A percentile compares a stretch with the other conserved stretches of the same genome.
Evolutionary conservation across 2,113 vertebrate species (phyloP).

Genomic region (Entelurus aequoreus): DNA sequence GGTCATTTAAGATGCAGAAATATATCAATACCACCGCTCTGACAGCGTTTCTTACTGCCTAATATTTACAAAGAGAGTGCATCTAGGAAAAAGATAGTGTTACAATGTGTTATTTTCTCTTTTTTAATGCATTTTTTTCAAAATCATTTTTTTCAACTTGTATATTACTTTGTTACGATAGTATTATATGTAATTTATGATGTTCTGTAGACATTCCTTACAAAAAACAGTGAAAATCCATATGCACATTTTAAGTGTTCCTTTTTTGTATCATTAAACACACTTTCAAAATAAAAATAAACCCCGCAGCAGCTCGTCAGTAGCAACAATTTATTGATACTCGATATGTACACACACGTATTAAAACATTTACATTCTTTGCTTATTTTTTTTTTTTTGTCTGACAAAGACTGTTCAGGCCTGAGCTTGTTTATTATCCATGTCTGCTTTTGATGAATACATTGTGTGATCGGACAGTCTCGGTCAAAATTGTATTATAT

Average conservation of each 20-base stretch:
- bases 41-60: slow-evolving; percentile 7
- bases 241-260: slow-evolving; percentile 4
- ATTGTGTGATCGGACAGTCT: slow-evolving; percentile 6
- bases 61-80: slow-evolving; percentile 20
- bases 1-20: background rate
- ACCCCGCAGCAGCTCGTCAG: slow-evolving; percentile 35
- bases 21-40: slow-evolving; percentile 14
- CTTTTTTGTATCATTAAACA: background rate
- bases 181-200: slow-evolving; percentile 38
- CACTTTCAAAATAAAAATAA: slow-evolving; percentile 26
- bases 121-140: background rate
- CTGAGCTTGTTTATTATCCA: background rate
- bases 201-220: slow-evolving; percentile 2
- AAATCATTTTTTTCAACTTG: background rate
- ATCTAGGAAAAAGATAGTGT: background rate
- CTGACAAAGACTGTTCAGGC: slow-evolving; percentile 23
- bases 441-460: no score
- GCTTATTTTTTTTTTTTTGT: slow-evolving; percentile 17
- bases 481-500: slow-evolving; percentile 11
- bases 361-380: slow-evolving; percentile 50
- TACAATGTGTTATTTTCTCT: background rate
- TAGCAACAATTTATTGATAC: slow-evolving; percentile 59
- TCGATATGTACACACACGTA: slow-evolving; percentile 53
- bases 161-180: slow-evolving; percentile 10
- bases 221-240: slow-evolving; percentile 5